phyloP scores from a whole-genome alignment of 1,140 invertebrate genomes.

The Calosoma granatense region DNA sequence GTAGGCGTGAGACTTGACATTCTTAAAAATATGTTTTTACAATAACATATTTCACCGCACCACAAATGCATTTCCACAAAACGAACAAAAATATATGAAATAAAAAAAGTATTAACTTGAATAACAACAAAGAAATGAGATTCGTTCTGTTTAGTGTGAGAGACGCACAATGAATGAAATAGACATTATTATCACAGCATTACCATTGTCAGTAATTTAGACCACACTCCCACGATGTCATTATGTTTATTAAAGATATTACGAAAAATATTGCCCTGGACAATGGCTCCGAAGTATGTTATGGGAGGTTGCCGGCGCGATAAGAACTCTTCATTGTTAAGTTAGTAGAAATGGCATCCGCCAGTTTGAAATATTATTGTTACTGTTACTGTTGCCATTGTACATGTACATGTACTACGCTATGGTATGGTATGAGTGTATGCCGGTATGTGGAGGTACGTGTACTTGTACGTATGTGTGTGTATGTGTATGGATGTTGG shows the following conservation, averaged over 20 bases:
- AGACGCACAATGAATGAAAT: not conserved
- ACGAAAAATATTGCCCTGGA: conserved; percentile 6
- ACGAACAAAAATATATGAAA: too few relatives aligned
- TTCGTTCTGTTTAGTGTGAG: not conserved
- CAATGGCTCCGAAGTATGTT: conserved; percentile 6
- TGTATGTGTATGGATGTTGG: not conserved
- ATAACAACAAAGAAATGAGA: not conserved
- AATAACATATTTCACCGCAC: not conserved
- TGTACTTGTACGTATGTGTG: not conserved
- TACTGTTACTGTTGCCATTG: not conserved
- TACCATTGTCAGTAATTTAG: not conserved
- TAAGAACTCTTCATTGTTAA: not conserved
- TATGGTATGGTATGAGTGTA: not conserved
- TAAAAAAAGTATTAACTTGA: too few relatives aligned
- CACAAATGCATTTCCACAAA: not conserved
- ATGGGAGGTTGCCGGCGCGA: not conserved
- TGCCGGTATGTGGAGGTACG: not conserved
- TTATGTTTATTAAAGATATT: conserved; percentile 9
- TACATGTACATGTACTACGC: not conserved
- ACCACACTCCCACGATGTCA: conserved; percentile 1
- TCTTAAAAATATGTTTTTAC: not conserved
- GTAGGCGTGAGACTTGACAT: conserved; percentile 1
- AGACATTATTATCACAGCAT: not conserved
- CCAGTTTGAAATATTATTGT: not conserved
- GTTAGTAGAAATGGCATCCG: conserved; percentile 4